Evolutionary conservation across 2,888 invertebrate species (phyloP), one percentile per base, ranked within the genome.

Genomic region (Dicycla oo): DNA sequence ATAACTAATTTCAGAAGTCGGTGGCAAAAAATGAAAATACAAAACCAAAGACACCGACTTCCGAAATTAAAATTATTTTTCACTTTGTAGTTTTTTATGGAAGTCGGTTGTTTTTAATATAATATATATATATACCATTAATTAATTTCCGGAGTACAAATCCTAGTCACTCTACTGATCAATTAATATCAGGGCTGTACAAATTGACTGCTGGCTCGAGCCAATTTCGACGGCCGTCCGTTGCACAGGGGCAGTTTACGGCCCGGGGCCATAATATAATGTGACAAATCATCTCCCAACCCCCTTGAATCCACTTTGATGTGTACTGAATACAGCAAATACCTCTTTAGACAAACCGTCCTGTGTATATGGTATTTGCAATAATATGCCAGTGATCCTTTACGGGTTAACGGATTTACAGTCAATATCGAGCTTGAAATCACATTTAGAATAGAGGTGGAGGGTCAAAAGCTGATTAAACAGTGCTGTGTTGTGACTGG

Each of bases 361-460:
- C 30, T 18, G 26, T 23, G 47, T 64, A 53, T 65, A 53, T 58
- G 26, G 57, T 74, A 74, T 69, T 79, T 69, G 62, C 43, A 63
- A 67, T 74, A 78, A 67, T 73, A 43, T 13, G 45, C 13, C 20
- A 30, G 20, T 63, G 62, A 51, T 26, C 63, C 61, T 72, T 61
- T 26, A 65, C 38, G 64, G 61, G 49, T 65, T 65, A 47, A 11
- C 26, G 60, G 58, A 15, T 66, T 54, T 49, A 58, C 53, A 54
- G 66, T 66, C 62, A 73, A 77, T 78, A 62, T 65, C 13, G 13
- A 45, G 66, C 43, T 66, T 78, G 43, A 69, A 74, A 74, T 79
- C 47, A 78, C 53, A 54, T 74, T 64, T 30, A 54, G 45, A 23
- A 51, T 62, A 40, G 49, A 54, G 43, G 60, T 75, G 23, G 8